Evolutionary conservation across 2,888 invertebrate species (phyloP).

Genomic region (Lysandra bellargus): DNA sequence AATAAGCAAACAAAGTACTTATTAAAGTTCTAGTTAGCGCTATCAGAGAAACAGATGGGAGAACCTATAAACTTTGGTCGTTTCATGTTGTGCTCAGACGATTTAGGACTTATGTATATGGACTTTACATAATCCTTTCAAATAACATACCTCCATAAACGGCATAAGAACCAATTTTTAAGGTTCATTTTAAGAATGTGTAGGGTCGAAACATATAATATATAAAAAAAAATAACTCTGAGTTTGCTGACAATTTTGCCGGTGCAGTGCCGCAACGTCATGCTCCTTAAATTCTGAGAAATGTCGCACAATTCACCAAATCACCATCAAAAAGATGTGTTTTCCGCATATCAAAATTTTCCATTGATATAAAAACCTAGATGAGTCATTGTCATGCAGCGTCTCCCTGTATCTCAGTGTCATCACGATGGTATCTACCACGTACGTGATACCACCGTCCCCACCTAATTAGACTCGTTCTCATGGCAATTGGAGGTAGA

Average conservation of each 20-base stretch:
- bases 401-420: conserved; percentile 46
- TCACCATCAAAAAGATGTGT: not conserved
- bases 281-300: no score
- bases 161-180: no score
- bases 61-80: no score
- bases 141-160: no score
- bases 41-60: not conserved
- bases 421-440: conserved; percentile 59
- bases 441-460: conserved; percentile 70
- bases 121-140: no score
- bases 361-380: conserved; percentile 1
- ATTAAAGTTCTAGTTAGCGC: not conserved
- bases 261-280: no score
- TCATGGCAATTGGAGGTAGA: conserved; percentile 52
- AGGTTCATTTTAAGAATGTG: no score
- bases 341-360: conserved; percentile 35
- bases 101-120: no score
- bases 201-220: no score
- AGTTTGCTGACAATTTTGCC: no score
- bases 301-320: not conserved
- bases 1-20: not conserved
- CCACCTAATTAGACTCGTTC: conserved; percentile 73
- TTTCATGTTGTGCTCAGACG: no score
- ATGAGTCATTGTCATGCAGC: conserved; percentile 28
- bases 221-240: no score